Evolutionary conservation across 2,888 invertebrate species (phyloP), one percentile per base, ranked within the genome.

Genomic region (Anagyrus pseudococci): DNA sequence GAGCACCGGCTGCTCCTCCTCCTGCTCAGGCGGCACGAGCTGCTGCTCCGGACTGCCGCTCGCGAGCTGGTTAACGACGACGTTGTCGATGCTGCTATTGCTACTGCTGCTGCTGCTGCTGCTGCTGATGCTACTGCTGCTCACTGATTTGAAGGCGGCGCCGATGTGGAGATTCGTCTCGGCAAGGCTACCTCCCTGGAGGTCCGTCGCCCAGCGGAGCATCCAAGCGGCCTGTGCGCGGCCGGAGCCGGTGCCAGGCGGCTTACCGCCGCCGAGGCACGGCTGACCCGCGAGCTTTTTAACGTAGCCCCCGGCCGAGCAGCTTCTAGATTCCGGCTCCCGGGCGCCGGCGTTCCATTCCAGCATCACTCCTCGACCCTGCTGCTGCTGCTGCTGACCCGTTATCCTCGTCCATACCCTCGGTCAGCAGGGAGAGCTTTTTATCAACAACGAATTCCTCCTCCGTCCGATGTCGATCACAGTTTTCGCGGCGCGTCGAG

Each of bases 171-270:
- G n/a, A n/a, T n/a, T n/a, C n/a, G n/a, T n/a, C n/a, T n/a, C n/a
- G n/a, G n/a, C n/a, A n/a, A n/a, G n/a, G n/a, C n/a, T n/a, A n/a
- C n/a, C n/a, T n/a, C n/a, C n/a, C n/a, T 72, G 75, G 67, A 74
- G 70, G 72, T 68, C 72, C 68, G 72, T 69, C 73, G 77, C 77
- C 72, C 77, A 75, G 70, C 77, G 78, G 75, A 77, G 77, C 79
- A 79, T 79, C 72, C 79, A 79, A 77, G 64, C 74, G 66, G 64
- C 69, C 67, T 61, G 67, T 68, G 48, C 29, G 29, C 29, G 29
- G 29, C 29, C 29, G 6, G 6, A 10, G 29, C 29, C 29, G 10
- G 29, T 29, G 29, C 29, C 48, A 53, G 44, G 26, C 43, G 10
- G 20, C 15, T 20, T 19, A 3, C 44, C 3, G 44, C 44, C 3